phyloP scores from a whole-genome alignment of 2,797 vertebrate genomes.

The Picus viridis region DNA sequence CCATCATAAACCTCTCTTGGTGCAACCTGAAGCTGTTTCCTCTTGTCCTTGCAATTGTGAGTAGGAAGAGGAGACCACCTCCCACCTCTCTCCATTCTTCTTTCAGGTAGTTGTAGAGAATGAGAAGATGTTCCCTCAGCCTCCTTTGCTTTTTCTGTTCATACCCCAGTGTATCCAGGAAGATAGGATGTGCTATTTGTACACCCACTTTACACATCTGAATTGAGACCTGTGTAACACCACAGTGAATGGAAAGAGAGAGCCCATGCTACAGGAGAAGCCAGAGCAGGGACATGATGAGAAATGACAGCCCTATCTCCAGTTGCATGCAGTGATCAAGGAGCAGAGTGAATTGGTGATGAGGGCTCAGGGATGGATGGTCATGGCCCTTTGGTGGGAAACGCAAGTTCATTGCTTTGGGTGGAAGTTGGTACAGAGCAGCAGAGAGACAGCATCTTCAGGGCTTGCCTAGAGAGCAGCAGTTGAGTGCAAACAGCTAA shows the following conservation, averaged over 20 bases:
- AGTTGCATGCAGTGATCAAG: rapidly evolving
- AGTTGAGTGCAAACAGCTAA: background rate
- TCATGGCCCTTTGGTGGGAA: background rate
- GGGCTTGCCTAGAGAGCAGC: background rate
- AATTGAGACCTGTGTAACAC: background rate
- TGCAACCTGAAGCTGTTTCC: no score
- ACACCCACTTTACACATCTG: background rate
- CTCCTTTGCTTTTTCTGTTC: background rate
- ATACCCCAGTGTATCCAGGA: background rate
- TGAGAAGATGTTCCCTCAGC: no score
- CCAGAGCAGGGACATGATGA: background rate
- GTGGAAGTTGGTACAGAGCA: background rate
- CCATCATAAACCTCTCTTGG: no score
- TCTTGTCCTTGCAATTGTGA: no score
- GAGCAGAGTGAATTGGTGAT: background rate
- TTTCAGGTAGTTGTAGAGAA: no score
- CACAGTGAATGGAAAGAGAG: background rate
- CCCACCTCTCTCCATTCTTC: no score
- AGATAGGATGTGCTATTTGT: background rate
- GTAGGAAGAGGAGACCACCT: no score
- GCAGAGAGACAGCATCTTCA: background rate
- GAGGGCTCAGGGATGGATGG: background rate
- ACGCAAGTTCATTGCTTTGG: background rate
- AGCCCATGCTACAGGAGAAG: background rate
- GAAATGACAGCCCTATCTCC: background rate